Percentiles rank a stretch among this genome's conserved stretches.
Conservation (phyloP, 2,888 invertebrate species). For the Nineta flava region DNA sequence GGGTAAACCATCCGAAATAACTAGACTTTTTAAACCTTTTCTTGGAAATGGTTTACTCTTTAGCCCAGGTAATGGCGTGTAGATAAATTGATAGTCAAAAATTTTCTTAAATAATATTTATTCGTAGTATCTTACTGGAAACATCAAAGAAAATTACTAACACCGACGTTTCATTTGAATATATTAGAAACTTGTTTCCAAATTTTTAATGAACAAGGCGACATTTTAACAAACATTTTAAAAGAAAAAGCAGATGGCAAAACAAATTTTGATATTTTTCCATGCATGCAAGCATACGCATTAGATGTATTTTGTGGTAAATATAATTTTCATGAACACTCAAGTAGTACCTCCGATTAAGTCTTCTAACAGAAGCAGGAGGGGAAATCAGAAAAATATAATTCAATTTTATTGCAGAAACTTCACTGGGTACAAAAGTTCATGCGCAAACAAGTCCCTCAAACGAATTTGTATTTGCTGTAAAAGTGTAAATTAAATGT, state of each 20-base stretch:
- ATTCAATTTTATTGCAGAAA: constrained; percentile 1
- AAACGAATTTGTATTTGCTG: constrained; percentile 49
- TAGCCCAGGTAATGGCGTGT: too few relatives aligned
- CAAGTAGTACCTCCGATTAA: too few relatives aligned
- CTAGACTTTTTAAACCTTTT: too few relatives aligned
- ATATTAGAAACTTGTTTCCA: constrained; percentile 2
- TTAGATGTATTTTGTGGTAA: constrained; percentile 5
- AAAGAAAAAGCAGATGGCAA: background rate
- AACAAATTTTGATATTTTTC: constrained; percentile 2
- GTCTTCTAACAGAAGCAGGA: too few relatives aligned
- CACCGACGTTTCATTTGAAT: constrained; percentile 2
- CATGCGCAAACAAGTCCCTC: constrained; percentile 54
- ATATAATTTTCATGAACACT: background rate
- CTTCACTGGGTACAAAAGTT: constrained; percentile 43
- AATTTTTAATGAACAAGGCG: constrained; percentile 1
- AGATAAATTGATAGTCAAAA: too few relatives aligned
- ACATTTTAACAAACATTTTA: background rate
- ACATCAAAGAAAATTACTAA: constrained; percentile 1
- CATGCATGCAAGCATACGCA: background rate
- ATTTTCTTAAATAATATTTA: too few relatives aligned
- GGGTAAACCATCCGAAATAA: too few relatives aligned
- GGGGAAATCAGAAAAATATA: too few relatives aligned
- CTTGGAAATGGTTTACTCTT: too few relatives aligned
- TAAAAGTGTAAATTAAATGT: constrained; percentile 32
- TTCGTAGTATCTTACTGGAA: constrained; percentile 1